Evolutionary conservation across 2,888 invertebrate species (phyloP), one percentile per base, ranked within the genome.

Genomic region (Cephalotes varians): DNA sequence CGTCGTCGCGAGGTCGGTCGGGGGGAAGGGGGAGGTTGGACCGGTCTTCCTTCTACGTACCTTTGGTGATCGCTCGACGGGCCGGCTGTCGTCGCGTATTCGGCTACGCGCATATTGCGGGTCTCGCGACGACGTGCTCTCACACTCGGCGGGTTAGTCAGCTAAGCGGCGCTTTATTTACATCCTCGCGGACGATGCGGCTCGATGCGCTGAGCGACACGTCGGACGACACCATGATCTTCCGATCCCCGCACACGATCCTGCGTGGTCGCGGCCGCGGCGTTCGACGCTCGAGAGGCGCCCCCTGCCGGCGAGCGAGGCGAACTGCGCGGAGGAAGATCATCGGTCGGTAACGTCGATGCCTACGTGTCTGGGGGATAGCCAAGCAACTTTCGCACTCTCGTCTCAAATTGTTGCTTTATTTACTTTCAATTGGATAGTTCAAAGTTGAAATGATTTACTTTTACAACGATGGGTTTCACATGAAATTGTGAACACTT

Each of bases 151-250:
- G 80, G 84, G 87, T 85, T 91, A 88, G 92, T 93, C 94, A 93
- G 88, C 92, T 93, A 86, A 88, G 83, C 80, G 88, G 85, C 84
- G 86, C 85, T 91, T 93, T 94, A 92, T 94, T 94, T 92, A 93
- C 91, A 92, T 92, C 82, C 88, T 91, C 91, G 28, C 85, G 60
- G 74, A 86, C 71, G 85, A 87, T 80, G 72, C 44, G 56, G 86
- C 89, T 88, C 86, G 89, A 90, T 83, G 86, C 89, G 84, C 84
- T 74, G 84, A 86, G 85, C 34, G 72, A 18, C 85, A 90, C 85
- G 86, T 87, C 85, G 81, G 85, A 88, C 92, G 90, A 92, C 93
- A 93, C 93, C 56, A 79, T 58, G 91, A 65, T 92, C 88, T 84
- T n/a, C 51, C 62, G 51, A 51, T 54, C 25, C 56, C n/a, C n/a